Conservation (phyloP, 1,140 invertebrate genomes). For the Drosophila rhopaloa region DNA sequence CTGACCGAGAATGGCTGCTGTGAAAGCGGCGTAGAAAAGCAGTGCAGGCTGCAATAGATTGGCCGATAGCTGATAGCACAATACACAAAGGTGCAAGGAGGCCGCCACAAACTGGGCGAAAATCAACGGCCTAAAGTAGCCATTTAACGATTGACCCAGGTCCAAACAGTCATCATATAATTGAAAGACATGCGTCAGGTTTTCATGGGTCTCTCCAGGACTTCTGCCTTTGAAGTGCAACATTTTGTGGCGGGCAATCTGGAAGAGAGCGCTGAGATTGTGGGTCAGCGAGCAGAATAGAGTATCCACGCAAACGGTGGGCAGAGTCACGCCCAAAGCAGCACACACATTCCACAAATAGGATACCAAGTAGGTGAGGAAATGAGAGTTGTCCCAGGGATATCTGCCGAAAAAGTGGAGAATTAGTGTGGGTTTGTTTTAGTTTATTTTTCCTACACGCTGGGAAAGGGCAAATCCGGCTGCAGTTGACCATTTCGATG, state of each 20-base stretch:
- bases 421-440: neutral
- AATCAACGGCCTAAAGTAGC: slow-evolving; percentile 45
- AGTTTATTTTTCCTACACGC: slow-evolving; percentile 25
- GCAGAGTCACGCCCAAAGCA: slow-evolving; percentile 33
- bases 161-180: slow-evolving; percentile 21
- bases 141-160: slow-evolving; percentile 24
- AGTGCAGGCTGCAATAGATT: slow-evolving; percentile 35
- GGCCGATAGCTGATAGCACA: slow-evolving; percentile 47
- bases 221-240: slow-evolving; percentile 10
- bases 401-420: slow-evolving; percentile 27
- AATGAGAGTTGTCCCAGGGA: slow-evolving; percentile 42
- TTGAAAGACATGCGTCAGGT: slow-evolving; percentile 23
- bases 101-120: slow-evolving; percentile 37
- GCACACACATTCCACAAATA: slow-evolving; percentile 61
- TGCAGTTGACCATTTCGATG: slow-evolving; percentile 1
- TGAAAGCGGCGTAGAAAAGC: slow-evolving; percentile 52
- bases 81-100: slow-evolving; percentile 52
- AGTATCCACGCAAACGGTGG: slow-evolving; percentile 51
- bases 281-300: slow-evolving; percentile 48
- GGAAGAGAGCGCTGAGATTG: slow-evolving; percentile 48
- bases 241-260: slow-evolving; percentile 40
- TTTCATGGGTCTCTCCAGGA: slow-evolving; percentile 3
- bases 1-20: slow-evolving; percentile 36
- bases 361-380: slow-evolving; percentile 35
- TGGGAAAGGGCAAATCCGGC: slow-evolving; percentile 46